phyloP scores from a whole-genome alignment of 2,113 vertebrate species.

The Gnathonemus longibarbis region DNA sequence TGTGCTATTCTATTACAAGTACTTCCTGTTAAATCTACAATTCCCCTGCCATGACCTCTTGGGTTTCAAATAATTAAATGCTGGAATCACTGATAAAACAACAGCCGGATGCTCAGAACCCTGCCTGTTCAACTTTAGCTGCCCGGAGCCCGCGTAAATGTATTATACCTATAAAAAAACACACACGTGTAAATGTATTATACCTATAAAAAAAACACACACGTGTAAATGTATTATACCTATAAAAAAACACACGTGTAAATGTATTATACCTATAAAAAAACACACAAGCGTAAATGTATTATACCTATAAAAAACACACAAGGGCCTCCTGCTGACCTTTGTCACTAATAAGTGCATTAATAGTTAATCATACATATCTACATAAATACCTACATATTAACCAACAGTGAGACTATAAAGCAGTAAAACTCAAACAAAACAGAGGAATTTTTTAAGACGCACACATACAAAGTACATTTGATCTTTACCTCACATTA shows the following conservation, averaged over 20 bases:
- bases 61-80: background rate
- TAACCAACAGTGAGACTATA: background rate
- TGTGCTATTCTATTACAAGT: background rate
- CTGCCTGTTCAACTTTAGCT: background rate
- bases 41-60: background rate
- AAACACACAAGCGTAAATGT: too few relatives aligned
- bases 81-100: background rate
- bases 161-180: background rate
- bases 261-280: too few relatives aligned
- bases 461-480: background rate
- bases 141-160: background rate
- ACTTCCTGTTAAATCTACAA: background rate
- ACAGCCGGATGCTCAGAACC: background rate
- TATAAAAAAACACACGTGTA: background rate
- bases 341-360: background rate
- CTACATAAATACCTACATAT: background rate
- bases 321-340: background rate
- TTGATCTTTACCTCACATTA: background rate
- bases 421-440: background rate
- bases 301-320: background rate
- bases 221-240: too few relatives aligned
- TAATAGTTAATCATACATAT: background rate
- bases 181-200: too few relatives aligned
- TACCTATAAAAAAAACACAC: too few relatives aligned
- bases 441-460: background rate